Evolutionary conservation across 2,888 invertebrate species (phyloP).

Genomic region (Trisateles emortualis): DNA sequence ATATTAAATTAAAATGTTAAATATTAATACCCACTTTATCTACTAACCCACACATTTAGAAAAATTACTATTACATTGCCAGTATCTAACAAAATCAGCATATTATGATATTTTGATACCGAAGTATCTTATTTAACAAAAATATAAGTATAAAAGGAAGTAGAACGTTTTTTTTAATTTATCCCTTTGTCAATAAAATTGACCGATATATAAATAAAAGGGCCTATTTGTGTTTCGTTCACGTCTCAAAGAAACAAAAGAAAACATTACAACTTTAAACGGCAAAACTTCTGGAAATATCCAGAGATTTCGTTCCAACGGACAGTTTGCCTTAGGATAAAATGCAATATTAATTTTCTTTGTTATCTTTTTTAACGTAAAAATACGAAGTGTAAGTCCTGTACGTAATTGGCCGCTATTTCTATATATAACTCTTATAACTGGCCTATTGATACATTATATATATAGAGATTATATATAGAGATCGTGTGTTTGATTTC

Average conservation of each 20-base stretch:
- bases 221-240: slow-evolving; percentile 17
- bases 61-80: no score
- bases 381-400: background rate
- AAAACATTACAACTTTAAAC: slow-evolving; percentile 21
- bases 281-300: slow-evolving; percentile 25
- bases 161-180: no score
- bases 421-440: background rate
- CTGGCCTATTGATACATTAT: no score
- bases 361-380: background rate
- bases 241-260: slow-evolving; percentile 15
- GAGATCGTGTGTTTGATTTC: no score
- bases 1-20: no score
- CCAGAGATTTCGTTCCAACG: slow-evolving; percentile 2
- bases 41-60: no score
- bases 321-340: slow-evolving; percentile 3
- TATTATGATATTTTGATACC: no score
- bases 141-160: no score
- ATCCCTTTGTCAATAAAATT: background rate
- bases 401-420: background rate
- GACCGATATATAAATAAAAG: background rate
- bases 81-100: no score
- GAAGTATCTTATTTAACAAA: no score
- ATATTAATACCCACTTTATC: no score
- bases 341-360: slow-evolving; percentile 19
- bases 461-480: no score